phyloP scores from a whole-genome alignment of 37 sponge, comb jelly and placozoan species.

The Bolinopsis microptera region DNA sequence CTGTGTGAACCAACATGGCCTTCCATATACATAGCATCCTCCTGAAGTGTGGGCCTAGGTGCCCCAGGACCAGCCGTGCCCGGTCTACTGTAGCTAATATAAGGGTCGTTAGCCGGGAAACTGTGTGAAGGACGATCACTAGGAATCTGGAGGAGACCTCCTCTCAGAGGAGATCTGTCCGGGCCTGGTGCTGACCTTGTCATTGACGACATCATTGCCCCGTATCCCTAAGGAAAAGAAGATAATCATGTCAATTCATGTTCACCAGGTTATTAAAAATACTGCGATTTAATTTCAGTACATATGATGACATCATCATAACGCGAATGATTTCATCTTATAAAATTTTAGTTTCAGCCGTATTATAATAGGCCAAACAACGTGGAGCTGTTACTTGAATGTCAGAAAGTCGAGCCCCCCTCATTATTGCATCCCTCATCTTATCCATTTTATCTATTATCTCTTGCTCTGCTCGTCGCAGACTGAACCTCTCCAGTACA shows the following conservation, averaged over 20 bases:
- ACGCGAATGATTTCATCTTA: too few relatives aligned
- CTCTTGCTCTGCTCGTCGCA: not conserved
- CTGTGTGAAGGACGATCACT: not conserved
- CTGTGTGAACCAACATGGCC: not conserved
- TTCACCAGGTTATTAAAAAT: not conserved
- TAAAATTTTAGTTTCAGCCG: too few relatives aligned
- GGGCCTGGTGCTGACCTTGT: not conserved
- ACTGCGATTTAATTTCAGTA: too few relatives aligned
- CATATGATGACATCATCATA: too few relatives aligned
- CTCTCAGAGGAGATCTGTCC: not conserved
- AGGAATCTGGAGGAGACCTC: not conserved
- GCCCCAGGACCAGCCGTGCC: not conserved
- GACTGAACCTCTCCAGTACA: not conserved
- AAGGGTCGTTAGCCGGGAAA: not conserved
- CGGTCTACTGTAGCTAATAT: not conserved
- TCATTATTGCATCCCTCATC: not conserved
- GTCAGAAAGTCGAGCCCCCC: not conserved
- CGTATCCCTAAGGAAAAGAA: not conserved
- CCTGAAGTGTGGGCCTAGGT: not conserved
- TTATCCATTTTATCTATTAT: not conserved
- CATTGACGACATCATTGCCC: not conserved
- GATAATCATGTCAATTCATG: not conserved
- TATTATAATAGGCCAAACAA: too few relatives aligned
- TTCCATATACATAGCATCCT: not conserved
- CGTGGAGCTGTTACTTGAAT: too few relatives aligned